phyloP scores from a whole-genome alignment of 2,113 vertebrate species.

The Datnioides undecimradiatus region DNA sequence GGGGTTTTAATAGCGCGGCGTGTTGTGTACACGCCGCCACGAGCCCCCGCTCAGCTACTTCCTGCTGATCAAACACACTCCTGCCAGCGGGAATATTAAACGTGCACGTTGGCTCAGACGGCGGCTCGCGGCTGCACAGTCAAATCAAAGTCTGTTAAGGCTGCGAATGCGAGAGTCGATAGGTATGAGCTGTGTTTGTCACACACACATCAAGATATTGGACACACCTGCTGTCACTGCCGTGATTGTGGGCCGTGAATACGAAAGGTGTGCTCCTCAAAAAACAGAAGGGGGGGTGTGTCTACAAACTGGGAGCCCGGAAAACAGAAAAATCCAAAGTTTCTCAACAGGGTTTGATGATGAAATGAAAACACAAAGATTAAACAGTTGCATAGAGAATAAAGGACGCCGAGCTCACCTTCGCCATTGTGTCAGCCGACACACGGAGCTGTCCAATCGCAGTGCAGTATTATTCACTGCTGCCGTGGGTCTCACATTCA shows the following conservation, averaged over 20 bases:
- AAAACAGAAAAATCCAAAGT: constrained; percentile 6
- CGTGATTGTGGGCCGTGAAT: no score
- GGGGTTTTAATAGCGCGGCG: constrained; percentile 26
- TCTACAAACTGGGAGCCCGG: constrained; percentile 35
- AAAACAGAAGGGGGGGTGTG: constrained; percentile 23
- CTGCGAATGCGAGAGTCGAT: constrained; percentile 41
- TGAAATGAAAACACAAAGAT: constrained; percentile 33
- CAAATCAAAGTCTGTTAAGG: constrained; percentile 45
- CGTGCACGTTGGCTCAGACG: constrained; percentile 48
- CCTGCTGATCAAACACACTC: constrained; percentile 65
- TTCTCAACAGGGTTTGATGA: background rate
- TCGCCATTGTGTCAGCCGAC: constrained; percentile 79
- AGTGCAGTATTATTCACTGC: constrained; percentile 87
- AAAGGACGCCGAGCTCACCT: constrained; percentile 87
- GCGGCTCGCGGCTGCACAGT: constrained; percentile 32
- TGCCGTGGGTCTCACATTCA: constrained; percentile 85
- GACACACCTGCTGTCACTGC: no score
- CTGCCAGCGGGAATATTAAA: constrained; percentile 63
- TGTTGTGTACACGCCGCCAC: constrained; percentile 29
- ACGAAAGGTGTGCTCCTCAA: constrained; percentile 27
- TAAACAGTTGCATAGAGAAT: constrained; percentile 84
- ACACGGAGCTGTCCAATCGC: constrained; percentile 85
- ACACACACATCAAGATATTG: no score
- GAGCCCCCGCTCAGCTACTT: constrained; percentile 25
- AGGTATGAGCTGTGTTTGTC: constrained; percentile 33